Base-by-base conservation (phyloP, 2,888 invertebrate genomes). In the Andrena marginata region DNA sequence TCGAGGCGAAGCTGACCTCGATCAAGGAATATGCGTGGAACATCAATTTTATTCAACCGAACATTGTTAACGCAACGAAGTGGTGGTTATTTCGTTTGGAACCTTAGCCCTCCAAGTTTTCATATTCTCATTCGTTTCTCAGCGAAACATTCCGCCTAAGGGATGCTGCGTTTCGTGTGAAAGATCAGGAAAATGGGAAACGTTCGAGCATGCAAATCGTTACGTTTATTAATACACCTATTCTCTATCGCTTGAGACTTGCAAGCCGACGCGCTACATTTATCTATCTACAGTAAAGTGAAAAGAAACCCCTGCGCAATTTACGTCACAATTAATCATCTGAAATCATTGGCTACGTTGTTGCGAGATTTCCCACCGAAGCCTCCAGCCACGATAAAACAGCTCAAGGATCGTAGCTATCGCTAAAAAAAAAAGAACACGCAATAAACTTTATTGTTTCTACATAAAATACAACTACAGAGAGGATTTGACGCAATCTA, bases 141-240 rank as follows among this genome's bases (percentile, higher is more conserved):
- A 54, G 23, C 20, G 20, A 60, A 16, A 29, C 16, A 29, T 56
- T 35, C 64, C 8, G 42, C 20, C 13, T 7, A 68, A 29, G 29
- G 62, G 10, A 29, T 67, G 74, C 67, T 81, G 81, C 81, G 81
- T 80, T 81, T 81, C 81, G 81, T 81, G 8, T 48, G 33, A 80
- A 31, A 80, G 64, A 79, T n/a, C 13, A 79, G 80, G 80, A 68
- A 31, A 67, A 56, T 68, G 23, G 63, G 72, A 26, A 29, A 48
- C 20, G 7, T 20, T 49, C 48, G 7, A 7, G 33, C n/a, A 31
- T 54, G 2, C 3, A 29, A 59, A 64, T 42, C 33, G 63, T 13
- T 4, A 29, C 2, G 20, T 23, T 29, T 35, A 26, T 16, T 7
- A 13, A 31, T 8, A 56, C 23, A 51, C 13, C 8, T 20, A 35